Conservation (phyloP, 2,888 invertebrate species). For the Cheilosia soror region DNA sequence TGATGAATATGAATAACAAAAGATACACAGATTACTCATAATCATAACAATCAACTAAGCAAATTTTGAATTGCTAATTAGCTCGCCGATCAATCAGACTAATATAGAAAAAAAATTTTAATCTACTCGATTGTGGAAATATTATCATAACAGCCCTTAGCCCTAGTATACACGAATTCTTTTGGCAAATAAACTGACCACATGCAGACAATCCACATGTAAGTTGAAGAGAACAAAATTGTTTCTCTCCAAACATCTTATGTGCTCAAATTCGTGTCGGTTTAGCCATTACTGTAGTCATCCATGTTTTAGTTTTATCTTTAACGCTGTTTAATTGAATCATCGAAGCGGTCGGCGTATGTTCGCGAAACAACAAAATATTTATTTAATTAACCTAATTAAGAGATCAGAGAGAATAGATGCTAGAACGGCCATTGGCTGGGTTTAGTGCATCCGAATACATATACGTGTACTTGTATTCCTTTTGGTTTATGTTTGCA, state of each 20-base stretch:
- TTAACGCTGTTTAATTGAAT: constrained; percentile 63
- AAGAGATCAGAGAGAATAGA: constrained; percentile 66
- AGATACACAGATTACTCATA: constrained; percentile 21
- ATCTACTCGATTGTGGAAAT: constrained; percentile 40
- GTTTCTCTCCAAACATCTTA: constrained; percentile 11
- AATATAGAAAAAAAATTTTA: not conserved
- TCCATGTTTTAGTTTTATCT: constrained; percentile 63
- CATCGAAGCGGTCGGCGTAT: constrained; percentile 30
- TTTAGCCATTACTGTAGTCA: constrained; percentile 34
- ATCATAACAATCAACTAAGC: constrained; percentile 5
- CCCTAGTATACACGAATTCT: not conserved
- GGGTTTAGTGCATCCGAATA: constrained; percentile 30
- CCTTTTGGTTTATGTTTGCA: constrained; percentile 18
- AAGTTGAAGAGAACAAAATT: not conserved
- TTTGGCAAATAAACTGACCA: constrained; percentile 1
- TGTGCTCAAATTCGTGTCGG: constrained; percentile 52
- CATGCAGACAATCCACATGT: not conserved
- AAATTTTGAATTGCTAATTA: constrained; percentile 43
- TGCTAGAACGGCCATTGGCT: constrained; percentile 38
- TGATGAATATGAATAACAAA: constrained; percentile 20
- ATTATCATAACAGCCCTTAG: constrained; percentile 14
- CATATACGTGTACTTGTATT: not conserved
- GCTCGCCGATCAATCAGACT: constrained; percentile 21
- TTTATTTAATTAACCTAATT: constrained; percentile 75
- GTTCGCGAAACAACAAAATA: constrained; percentile 60